phyloP scores from a whole-genome alignment of 1,140 invertebrate genomes.

The Drusus annulatus region DNA sequence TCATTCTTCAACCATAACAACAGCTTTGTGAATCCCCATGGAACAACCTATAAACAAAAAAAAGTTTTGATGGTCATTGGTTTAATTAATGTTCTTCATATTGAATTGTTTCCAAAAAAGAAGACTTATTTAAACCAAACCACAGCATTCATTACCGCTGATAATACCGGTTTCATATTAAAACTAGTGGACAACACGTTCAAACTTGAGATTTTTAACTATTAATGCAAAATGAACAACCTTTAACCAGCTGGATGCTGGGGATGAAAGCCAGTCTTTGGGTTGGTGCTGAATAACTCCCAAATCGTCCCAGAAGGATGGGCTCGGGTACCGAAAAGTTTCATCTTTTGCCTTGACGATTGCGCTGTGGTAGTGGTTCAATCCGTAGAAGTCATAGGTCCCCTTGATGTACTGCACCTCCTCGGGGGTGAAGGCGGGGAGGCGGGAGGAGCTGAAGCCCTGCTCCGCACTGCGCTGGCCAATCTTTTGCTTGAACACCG shows the following conservation, averaged over 20 bases:
- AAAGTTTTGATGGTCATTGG: too few relatives aligned
- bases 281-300: background rate
- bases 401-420: conserved; percentile 74
- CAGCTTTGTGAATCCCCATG: conserved; percentile 75
- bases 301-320: conserved; percentile 3
- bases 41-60: conserved; percentile 65
- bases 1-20: conserved; percentile 76
- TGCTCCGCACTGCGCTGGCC: conserved; percentile 72
- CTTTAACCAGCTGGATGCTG: background rate
- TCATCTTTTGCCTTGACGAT: conserved; percentile 66
- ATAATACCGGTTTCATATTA: background rate
- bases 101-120: background rate
- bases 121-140: background rate
- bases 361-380: conserved; percentile 74
- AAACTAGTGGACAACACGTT: background rate
- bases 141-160: too few relatives aligned
- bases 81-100: background rate
- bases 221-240: background rate
- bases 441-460: conserved; percentile 70
- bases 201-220: background rate
- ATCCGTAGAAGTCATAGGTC: conserved; percentile 75
- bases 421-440: conserved; percentile 72
- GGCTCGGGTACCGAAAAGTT: conserved; percentile 62
- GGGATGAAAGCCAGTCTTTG: background rate
- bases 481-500: conserved; percentile 73